These are phyloP conservation scores for Festucalex cinctus DNA, from an alignment of 2,113 vertebrate genomes.

Conservation along the genomic window DNA sequence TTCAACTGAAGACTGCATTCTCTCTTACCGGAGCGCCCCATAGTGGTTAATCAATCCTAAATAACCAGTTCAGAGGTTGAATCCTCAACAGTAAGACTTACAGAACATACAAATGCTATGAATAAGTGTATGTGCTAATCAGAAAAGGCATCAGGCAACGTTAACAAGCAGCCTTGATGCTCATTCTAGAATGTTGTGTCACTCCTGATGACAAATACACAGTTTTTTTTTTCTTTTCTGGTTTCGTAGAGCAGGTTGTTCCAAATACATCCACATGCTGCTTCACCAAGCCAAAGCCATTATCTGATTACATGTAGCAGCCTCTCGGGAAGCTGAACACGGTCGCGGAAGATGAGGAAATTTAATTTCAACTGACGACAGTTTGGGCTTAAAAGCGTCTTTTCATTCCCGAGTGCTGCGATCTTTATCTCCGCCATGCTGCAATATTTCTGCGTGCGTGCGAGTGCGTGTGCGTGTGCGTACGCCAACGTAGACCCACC, in stretches of 20 bases:
- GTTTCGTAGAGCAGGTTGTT: neutral
- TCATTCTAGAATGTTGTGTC: neutral
- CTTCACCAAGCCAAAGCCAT: neutral
- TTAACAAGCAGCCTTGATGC: neutral
- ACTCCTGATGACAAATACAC: neutral
- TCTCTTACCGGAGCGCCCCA: too few relatives aligned
- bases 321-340: neutral
- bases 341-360: conserved; percentile 2
- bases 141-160: too few relatives aligned
- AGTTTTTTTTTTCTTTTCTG: too few relatives aligned
- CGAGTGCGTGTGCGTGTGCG: conserved; percentile 1
- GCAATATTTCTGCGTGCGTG: conserved; percentile 9
- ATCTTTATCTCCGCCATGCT: conserved; percentile 47
- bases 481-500: neutral
- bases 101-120: too few relatives aligned
- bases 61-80: too few relatives aligned
- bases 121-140: too few relatives aligned
- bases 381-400: conserved; percentile 21
- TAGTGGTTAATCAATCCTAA: too few relatives aligned
- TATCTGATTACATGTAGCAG: neutral
- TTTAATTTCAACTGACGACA: conserved; percentile 17
- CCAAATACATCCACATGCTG: neutral
- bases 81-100: too few relatives aligned
- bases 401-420: conserved; percentile 40
- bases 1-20: too few relatives aligned